Percentiles rank a stretch among this genome's conserved stretches.
These are phyloP conservation scores for Laothoe populi DNA, from an alignment of 2,888 invertebrate genomes.

Conservation along the genomic window DNA sequence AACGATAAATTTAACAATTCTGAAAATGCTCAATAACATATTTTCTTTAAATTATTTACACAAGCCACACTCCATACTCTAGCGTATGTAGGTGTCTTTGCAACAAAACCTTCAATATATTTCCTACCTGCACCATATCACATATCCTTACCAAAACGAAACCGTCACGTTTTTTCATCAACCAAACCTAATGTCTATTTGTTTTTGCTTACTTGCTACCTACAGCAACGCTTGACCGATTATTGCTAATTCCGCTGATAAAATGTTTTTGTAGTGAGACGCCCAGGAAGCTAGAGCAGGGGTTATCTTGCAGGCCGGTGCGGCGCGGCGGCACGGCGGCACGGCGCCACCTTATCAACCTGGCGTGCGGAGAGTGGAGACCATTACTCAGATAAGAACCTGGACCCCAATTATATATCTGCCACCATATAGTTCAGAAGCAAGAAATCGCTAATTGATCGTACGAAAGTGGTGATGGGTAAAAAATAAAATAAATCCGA, in stretches of 20 bases:
- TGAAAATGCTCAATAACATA: no score
- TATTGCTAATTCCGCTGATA: slow-evolving; percentile 13
- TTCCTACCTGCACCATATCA: background rate
- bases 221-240: slow-evolving; percentile 12
- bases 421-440: background rate
- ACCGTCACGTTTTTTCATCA: background rate
- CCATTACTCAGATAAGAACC: slow-evolving; percentile 23
- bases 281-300: slow-evolving; percentile 29
- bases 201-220: background rate
- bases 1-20: no score
- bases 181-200: background rate
- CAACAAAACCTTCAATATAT: background rate
- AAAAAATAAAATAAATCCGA: no score
- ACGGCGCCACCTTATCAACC: slow-evolving; percentile 62
- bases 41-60: no score
- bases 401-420: slow-evolving; percentile 2
- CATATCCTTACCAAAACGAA: background rate
- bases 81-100: no score
- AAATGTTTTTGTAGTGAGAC: slow-evolving; percentile 24
- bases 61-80: no score
- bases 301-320: slow-evolving; percentile 44
- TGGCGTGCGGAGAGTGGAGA: slow-evolving; percentile 35
- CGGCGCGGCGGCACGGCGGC: slow-evolving; percentile 44
- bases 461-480: no score
- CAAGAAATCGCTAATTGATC: background rate